Percentiles rank a stretch among this genome's conserved stretches.
These are phyloP conservation scores for Tetropium fuscum DNA, from an alignment of 2,888 invertebrate genomes.

Conservation along the genomic window DNA sequence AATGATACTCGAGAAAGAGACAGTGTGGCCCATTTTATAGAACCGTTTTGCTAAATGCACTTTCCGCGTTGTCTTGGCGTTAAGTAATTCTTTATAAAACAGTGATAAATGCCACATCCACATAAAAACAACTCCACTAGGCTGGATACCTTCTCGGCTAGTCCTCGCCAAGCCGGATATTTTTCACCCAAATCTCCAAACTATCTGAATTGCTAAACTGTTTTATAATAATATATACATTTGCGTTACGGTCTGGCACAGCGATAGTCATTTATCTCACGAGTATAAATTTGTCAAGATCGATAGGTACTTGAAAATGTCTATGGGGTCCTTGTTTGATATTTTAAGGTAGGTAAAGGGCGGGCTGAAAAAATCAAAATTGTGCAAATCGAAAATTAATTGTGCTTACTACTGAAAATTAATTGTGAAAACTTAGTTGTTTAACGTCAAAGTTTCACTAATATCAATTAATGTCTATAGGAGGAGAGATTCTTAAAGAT, in stretches of 20 bases:
- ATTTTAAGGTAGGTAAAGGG: no score
- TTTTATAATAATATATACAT: conserved; percentile 24
- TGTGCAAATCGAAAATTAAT: no score
- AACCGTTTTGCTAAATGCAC: conserved; percentile 49
- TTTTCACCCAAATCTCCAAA: conserved; percentile 15
- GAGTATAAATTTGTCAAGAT: neutral
- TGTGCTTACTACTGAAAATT: no score
- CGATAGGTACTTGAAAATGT: neutral
- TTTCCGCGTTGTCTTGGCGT: conserved; percentile 49
- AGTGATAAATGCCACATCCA: conserved; percentile 47
- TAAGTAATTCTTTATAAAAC: conserved; percentile 50
- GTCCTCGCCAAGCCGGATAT: conserved; percentile 10
- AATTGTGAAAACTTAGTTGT: no score
- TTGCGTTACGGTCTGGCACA: conserved; percentile 6
- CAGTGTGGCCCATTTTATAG: conserved; percentile 35
- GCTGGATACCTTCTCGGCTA: conserved; percentile 34
- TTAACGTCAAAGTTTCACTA: no score
- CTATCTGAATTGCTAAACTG: conserved; percentile 25
- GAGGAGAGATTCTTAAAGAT: no score
- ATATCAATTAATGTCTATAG: no score
- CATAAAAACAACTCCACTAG: conserved; percentile 33
- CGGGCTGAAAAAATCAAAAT: no score
- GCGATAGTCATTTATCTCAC: neutral
- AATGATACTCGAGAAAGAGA: conserved; percentile 38
- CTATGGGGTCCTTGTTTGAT: no score